Evolutionary conservation across 2,113 vertebrate species (phyloP), one percentile per base, ranked within the genome.

Genomic region (Setophaga kirtlandii): DNA sequence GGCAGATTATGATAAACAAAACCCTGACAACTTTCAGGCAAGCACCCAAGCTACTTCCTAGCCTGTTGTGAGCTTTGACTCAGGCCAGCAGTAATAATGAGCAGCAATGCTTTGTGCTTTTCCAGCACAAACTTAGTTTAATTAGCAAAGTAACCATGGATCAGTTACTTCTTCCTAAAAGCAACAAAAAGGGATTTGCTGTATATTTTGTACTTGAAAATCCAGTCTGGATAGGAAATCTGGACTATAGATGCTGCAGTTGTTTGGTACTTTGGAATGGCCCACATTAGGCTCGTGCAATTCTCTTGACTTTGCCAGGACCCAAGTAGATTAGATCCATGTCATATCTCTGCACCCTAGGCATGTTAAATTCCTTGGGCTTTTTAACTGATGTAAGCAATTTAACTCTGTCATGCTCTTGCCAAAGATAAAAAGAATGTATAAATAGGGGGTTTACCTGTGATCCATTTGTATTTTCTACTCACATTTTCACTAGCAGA

Each of bases 241-340:
- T 0, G 0, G 35, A 7, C 41, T 63, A 0, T 28, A 23, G 60
- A 25, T 68, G 16, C 37, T 58, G 37, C 12, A 28, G 28, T 86
- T 83, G 50, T 81, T 42, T 37, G 35, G 25, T 49, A 12, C 9
- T 53, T 75, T 11, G 23, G 6, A 47, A 31, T 33, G 37, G 39
- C 20, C 19, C 13, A 5, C 4, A 0, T 9, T 16, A 62, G 74
- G 12, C 35, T 39, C 19, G 1, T 62, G 11, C 3, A 25, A 7
- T 73, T 89, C 28, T 49, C 22, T 37, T 50, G 70, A 5, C 19
- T 44, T 77, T 58, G 5, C 5, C 4, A 33, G n/a, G 22, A 52
- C n/a, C 23, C 9, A 37, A 25, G 41, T 4, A 53, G 55, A 46
- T n/a, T 5, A 74, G 39, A 14, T 86, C 15, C 11, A 7, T 2